Base-by-base conservation (phyloP, 2,797 vertebrate species). In the Chanos chanos region DNA sequence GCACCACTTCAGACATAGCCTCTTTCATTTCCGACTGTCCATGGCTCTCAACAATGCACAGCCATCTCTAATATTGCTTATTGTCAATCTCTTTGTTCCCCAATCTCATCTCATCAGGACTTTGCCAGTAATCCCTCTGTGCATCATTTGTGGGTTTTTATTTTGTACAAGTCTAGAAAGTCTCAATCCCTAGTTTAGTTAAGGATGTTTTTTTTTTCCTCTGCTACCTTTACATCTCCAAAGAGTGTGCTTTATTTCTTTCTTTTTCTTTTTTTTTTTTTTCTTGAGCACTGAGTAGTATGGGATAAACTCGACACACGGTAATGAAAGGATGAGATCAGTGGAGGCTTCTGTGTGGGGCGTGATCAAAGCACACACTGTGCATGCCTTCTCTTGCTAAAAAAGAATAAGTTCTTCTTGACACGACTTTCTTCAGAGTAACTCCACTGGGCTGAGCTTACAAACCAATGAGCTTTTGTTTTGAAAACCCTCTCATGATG, bases 331-430 rank as follows among this genome's bases (percentile, higher is more conserved):
- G 53, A 73, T 72, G 41, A 71, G 69, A 73, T 44, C 36, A 77
- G 71, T 41, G 74, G 76, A 18, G n/a, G 60, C 66, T 71, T 74
- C 62, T 13, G 16, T 52, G 49, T 65, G 50, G 31, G 25, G 41
- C 27, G 67, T 77, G 81, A 89, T 89, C 83, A 87, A 86, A 89
- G 81, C 33, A 6, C n/a, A 18, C 45, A 57, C 39, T 51, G 55
- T 61, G 24, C 44, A 52, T 66, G 53, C 60, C 33, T 67, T 31
- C 9, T 50, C n/a, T 43, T n/a, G 28, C 44, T 57, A 71, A 47
- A 65, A 65, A 71, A 60, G 57, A 22, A 34, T 33, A 28, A 18
- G 30, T 61, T 8, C 61, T 34, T 43, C 59, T 48, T 69, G 60
- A n/a, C 25, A 51, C 22, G 12, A 16, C 51, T 40, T n/a, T 33